Evolutionary conservation across 2,113 vertebrate genomes (phyloP).

Genomic region (Chionodraco myersi): DNA sequence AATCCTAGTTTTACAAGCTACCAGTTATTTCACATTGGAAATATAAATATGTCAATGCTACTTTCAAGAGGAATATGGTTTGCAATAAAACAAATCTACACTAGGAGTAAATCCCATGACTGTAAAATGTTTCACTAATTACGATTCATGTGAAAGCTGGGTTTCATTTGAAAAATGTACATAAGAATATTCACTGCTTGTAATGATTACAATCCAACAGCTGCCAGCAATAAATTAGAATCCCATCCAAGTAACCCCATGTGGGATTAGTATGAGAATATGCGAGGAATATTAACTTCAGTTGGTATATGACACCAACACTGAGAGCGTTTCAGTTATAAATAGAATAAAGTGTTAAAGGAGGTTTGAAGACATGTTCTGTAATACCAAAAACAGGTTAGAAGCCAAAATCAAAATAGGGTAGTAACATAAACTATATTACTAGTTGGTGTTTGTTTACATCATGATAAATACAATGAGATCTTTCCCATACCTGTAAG

Average conservation of each 20-base stretch:
- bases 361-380: constrained; percentile 3
- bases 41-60: neutral
- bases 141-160: neutral
- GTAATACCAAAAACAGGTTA: neutral
- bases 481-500: neutral
- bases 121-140: constrained; percentile 18
- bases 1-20: constrained; percentile 20
- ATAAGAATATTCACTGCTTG: neutral
- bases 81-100: constrained; percentile 14
- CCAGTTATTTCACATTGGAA: constrained; percentile 18
- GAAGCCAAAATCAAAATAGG: neutral
- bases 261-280: constrained; percentile 18
- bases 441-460: neutral
- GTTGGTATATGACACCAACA: constrained; percentile 10
- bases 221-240: constrained; percentile 5
- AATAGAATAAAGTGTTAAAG: neutral
- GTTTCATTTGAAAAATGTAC: constrained; percentile 18
- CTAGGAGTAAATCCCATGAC: constrained; percentile 18
- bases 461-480: neutral
- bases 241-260: neutral
- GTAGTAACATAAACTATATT: neutral
- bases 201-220: constrained; percentile 5
- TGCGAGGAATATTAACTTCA: constrained; percentile 9
- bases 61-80: constrained; percentile 5
- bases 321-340: neutral